phyloP scores from a whole-genome alignment of 2,888 invertebrate genomes.

The Litoditis marina region DNA sequence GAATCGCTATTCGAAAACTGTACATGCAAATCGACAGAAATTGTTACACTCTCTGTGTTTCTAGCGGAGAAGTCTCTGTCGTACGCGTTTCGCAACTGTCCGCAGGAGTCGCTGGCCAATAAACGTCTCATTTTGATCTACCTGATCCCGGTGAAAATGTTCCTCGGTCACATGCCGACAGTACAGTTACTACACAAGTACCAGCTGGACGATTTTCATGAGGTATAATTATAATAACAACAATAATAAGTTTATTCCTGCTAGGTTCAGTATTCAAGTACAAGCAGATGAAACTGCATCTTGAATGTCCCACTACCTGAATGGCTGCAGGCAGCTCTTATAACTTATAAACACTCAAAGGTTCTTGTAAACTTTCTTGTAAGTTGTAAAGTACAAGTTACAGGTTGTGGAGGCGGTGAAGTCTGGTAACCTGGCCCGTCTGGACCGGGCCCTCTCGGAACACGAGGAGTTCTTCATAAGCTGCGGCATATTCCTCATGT shows the following conservation, averaged over 20 bases:
- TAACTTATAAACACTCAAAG: no score
- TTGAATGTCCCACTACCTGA: no score
- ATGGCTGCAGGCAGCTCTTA: no score
- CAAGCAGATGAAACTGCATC: no score
- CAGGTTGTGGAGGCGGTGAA: slow-evolving; percentile 45
- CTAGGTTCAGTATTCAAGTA: no score
- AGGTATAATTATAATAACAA: slow-evolving; percentile 68
- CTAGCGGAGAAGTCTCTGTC: slow-evolving; percentile 84
- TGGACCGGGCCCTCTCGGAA: slow-evolving; percentile 66
- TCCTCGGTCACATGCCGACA: slow-evolving; percentile 90
- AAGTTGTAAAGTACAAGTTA: background rate
- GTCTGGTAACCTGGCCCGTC: slow-evolving; percentile 75
- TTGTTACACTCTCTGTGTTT: slow-evolving; percentile 50
- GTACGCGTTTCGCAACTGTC: slow-evolving; percentile 86
- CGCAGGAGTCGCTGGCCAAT: slow-evolving; percentile 75
- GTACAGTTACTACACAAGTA: slow-evolving; percentile 79
- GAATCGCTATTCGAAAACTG: background rate
- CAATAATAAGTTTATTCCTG: no score
- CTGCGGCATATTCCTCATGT: slow-evolving; percentile 92
- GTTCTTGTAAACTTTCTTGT: background rate
- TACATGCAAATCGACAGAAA: background rate
- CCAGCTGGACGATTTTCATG: slow-evolving; percentile 84
- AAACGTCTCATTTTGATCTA: slow-evolving; percentile 89
- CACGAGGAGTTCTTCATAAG: slow-evolving; percentile 89
- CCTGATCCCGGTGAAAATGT: slow-evolving; percentile 72